A percentile compares a stretch with the other conserved stretches of the same genome.
These are phyloP conservation scores for Pseudochirops corinnae DNA, from an alignment of 2,797 vertebrate genomes.

Conservation along the genomic window DNA sequence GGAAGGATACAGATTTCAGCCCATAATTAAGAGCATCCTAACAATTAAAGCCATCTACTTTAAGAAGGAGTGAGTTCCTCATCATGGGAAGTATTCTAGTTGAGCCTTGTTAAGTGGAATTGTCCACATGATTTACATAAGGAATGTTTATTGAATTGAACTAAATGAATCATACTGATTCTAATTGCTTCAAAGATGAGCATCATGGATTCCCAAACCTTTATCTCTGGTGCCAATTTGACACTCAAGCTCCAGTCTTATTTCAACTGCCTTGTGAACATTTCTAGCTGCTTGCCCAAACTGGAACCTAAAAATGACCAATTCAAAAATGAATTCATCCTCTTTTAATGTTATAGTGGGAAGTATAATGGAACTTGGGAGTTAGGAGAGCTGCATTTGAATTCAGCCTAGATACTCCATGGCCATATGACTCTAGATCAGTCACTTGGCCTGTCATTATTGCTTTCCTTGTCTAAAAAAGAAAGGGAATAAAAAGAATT, in stretches of 20 bases:
- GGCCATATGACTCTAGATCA: not conserved
- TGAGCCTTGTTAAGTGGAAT: not conserved
- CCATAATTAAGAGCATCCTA: not conserved
- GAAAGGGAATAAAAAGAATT: not conserved
- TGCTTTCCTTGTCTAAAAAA: not conserved
- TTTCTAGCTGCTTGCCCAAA: not conserved
- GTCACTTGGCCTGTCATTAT: not conserved
- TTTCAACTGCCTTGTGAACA: not conserved
- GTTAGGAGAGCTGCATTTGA: not conserved
- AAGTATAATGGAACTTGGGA: not conserved
- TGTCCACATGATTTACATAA: not conserved
- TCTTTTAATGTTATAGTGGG: not conserved
- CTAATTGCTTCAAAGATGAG: not conserved
- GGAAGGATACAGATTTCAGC: not conserved
- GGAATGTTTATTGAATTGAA: not conserved
- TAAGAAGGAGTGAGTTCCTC: not conserved
- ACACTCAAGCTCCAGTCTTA: not conserved
- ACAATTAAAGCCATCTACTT: not conserved
- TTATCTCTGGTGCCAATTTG: not conserved
- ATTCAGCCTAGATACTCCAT: not conserved
- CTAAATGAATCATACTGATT: not conserved
- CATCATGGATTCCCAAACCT: not conserved
- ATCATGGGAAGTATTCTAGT: accelerated
- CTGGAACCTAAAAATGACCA: not conserved
- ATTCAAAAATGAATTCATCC: not conserved